Evolutionary conservation across 2,888 invertebrate genomes (phyloP).

Genomic region (Orthosia cruda): DNA sequence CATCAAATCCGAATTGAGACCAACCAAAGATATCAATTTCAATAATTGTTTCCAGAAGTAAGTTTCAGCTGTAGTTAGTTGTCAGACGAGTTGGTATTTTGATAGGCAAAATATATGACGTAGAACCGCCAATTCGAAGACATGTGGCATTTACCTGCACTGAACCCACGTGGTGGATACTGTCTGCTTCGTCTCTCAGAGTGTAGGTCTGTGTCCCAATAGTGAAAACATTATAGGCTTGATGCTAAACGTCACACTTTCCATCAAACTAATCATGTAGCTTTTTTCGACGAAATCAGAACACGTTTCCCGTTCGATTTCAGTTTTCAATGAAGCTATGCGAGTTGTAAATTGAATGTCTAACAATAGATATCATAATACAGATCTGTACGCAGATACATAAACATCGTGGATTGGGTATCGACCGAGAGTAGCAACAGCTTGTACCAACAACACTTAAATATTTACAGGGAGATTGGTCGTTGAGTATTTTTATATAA

Average conservation of each 20-base stretch:
- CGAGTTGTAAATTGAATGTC: constrained; percentile 51
- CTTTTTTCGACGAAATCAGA: constrained; percentile 16
- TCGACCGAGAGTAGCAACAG: constrained; percentile 47
- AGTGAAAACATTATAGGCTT: background rate
- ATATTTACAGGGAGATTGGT: constrained; percentile 37
- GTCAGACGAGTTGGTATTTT: background rate
- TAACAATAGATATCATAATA: constrained; percentile 64
- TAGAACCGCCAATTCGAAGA: background rate
- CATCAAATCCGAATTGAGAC: background rate
- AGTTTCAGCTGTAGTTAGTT: background rate
- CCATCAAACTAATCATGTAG: background rate
- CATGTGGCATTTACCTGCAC: background rate
- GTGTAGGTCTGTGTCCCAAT: background rate
- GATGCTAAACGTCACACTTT: background rate
- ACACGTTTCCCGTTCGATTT: constrained; percentile 22
- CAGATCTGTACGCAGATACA: constrained; percentile 43
- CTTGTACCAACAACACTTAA: constrained; percentile 42
- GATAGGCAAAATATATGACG: background rate
- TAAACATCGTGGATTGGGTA: constrained; percentile 52
- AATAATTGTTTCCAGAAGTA: background rate
- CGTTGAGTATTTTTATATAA: constrained; percentile 7
- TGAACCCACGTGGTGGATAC: background rate
- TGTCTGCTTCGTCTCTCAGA: background rate
- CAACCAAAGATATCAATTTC: background rate
- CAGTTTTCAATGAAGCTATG: constrained; percentile 44